Conservation (phyloP, 2,797 vertebrate genomes). For the Crypturellus tataupa region DNA sequence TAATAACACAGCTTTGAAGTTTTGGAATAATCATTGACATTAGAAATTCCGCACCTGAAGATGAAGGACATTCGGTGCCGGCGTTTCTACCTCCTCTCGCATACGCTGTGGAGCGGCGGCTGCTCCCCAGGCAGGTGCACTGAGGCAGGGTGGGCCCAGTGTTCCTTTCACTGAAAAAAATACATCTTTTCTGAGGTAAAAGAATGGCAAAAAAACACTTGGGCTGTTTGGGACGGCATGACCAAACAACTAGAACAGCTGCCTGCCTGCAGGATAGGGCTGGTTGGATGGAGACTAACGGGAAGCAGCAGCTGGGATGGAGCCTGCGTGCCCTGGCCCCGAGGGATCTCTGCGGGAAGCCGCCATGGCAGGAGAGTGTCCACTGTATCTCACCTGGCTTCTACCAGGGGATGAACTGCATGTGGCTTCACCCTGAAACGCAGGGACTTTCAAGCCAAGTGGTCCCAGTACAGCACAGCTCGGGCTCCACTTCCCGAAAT, state of each 20-base stretch:
- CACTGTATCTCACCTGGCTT: rapidly evolving
- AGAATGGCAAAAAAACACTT: not conserved
- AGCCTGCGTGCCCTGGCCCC: not conserved
- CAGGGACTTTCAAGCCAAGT: not conserved
- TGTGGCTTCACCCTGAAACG: not conserved
- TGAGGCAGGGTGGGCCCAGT: not conserved
- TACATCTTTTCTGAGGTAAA: not conserved
- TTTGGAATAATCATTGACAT: conserved; percentile 23
- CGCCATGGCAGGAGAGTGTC: not conserved
- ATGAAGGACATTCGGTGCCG: not conserved
- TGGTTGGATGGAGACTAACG: not conserved
- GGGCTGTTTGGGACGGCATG: not conserved
- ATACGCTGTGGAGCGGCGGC: not conserved
- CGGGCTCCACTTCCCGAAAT: not conserved
- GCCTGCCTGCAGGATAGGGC: not conserved
- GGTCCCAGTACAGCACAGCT: not conserved
- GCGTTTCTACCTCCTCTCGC: not conserved
- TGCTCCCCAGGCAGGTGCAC: not conserved
- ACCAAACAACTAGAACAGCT: not conserved
- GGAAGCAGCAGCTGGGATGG: not conserved
- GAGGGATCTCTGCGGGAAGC: not conserved
- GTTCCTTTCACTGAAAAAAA: not conserved
- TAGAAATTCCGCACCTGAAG: not conserved
- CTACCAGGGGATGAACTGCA: not conserved
- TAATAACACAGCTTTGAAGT: not conserved